Base-by-base conservation (phyloP, 2,888 invertebrate species). In the Limnephilus lunatus region DNA sequence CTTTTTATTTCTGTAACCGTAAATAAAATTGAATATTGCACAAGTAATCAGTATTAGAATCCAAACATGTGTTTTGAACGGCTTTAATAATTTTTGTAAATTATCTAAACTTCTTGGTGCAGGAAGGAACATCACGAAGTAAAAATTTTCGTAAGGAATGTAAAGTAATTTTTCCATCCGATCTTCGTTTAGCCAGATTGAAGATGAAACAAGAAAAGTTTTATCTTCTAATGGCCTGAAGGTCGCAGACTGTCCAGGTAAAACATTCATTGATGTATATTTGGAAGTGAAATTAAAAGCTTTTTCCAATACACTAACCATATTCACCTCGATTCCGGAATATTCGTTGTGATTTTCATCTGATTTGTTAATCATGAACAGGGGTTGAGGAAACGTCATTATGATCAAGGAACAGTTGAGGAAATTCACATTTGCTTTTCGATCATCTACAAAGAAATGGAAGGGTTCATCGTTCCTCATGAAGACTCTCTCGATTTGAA, bases 81-180 rank as follows among this genome's bases (percentile, higher is more conserved):
- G 91, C 19, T 44, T 91, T 19, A 91, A 91, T 80, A 91, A 86
- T 81, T 91, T 91, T 5, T 86, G 44, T 30, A 91, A 35, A 44
- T 86, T 91, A 30, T 81, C 19, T 31, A 91, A 30, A 19, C 19
- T n/a, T 81, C 31, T 68, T 14, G 91, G 86, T n/a, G n/a, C 15
- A 1, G 91, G 44, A n/a, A 91, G 12, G 39, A 91, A 25, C 80
- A 91, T 25, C 1, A 35, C 31, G 14, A 87, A 35, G 30, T 91
- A n/a, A 15, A 19, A 30, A 30, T 15, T 85, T 11, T 90, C 90
- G 32, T 48, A 68, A 2, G 85, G 68, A 12, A 83, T 35, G 19
- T 11, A 30, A 12, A 68, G 14, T 12, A 82, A 12, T 68, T 1
- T 68, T 19, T 32, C n/a, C 2, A 15, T 9, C 4, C 48, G 12